These are phyloP conservation scores for Vanessa cardui DNA, from an alignment of 2,888 invertebrate species.

Conservation along the genomic window DNA sequence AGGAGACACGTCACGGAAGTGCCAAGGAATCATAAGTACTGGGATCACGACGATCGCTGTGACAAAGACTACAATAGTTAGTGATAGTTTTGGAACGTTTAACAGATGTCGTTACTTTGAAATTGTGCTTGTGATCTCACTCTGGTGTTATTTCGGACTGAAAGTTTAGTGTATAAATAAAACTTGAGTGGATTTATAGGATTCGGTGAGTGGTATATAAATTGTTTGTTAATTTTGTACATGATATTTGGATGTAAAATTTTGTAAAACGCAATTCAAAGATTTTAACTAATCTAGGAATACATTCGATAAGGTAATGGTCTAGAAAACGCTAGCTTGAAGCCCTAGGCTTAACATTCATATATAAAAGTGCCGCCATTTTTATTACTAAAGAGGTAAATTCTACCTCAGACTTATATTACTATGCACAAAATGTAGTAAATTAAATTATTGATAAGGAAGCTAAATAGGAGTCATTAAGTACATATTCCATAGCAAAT, in stretches of 20 bases:
- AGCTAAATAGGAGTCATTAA: no score
- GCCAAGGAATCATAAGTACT: constrained; percentile 71
- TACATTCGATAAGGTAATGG: neutral
- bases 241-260: constrained; percentile 7
- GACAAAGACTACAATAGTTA: constrained; percentile 77
- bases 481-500: no score
- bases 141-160: neutral
- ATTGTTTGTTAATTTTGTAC: neutral
- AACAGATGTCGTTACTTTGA: neutral
- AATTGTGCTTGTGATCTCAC: constrained; percentile 14
- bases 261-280: constrained; percentile 4
- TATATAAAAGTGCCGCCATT: constrained; percentile 6
- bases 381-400: neutral
- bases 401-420: constrained; percentile 1
- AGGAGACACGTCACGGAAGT: constrained; percentile 69
- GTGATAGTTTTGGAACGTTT: constrained; percentile 44
- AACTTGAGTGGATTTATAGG: neutral
- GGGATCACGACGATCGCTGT: constrained; percentile 77
- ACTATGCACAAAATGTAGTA: constrained; percentile 13
- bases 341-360: neutral
- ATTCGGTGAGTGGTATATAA: constrained; percentile 1
- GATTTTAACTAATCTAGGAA: neutral
- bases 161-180: constrained; percentile 1
- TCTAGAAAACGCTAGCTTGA: neutral
- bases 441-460: neutral